These are phyloP conservation scores for Varroa destructor DNA, from an alignment of 1,140 invertebrate species.

Conservation along the genomic window DNA sequence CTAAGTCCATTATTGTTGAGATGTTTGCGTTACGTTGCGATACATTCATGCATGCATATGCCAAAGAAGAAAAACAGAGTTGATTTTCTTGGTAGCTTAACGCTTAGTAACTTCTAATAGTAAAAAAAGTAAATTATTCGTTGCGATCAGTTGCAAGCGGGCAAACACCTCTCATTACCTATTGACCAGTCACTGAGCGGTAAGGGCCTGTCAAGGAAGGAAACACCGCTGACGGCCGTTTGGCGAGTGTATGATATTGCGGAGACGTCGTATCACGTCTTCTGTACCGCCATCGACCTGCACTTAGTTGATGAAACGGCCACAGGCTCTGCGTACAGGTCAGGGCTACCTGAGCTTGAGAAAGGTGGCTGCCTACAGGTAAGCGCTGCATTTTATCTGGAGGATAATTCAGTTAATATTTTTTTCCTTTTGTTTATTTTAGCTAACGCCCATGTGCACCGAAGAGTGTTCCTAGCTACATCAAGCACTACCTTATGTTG, in stretches of 20 bases:
- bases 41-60: slow-evolving; percentile 31
- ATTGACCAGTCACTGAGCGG: slow-evolving; percentile 26
- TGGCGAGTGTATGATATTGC: slow-evolving; percentile 82
- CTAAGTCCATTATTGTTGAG: slow-evolving; percentile 42
- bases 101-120: too few relatives aligned
- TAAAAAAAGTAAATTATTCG: neutral
- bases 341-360: slow-evolving; percentile 31
- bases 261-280: slow-evolving; percentile 94
- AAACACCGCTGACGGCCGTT: slow-evolving; percentile 48
- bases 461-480: too few relatives aligned
- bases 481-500: too few relatives aligned
- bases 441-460: neutral
- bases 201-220: slow-evolving; percentile 35
- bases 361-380: slow-evolving; percentile 32
- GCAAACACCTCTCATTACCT: neutral
- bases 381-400: slow-evolving; percentile 17
- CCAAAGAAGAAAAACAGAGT: slow-evolving; percentile 29
- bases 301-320: slow-evolving; percentile 82
- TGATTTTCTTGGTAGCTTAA: too few relatives aligned
- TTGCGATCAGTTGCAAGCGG: neutral
- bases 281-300: slow-evolving; percentile 81
- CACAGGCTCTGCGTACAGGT: slow-evolving; percentile 53
- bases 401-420: slow-evolving; percentile 44
- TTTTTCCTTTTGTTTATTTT: neutral
- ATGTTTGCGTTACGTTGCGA: slow-evolving; percentile 29